Percentiles rank a stretch among this genome's conserved stretches.
phyloP scores from a whole-genome alignment of 2,888 invertebrate species.

The Nomada goodeniana region DNA sequence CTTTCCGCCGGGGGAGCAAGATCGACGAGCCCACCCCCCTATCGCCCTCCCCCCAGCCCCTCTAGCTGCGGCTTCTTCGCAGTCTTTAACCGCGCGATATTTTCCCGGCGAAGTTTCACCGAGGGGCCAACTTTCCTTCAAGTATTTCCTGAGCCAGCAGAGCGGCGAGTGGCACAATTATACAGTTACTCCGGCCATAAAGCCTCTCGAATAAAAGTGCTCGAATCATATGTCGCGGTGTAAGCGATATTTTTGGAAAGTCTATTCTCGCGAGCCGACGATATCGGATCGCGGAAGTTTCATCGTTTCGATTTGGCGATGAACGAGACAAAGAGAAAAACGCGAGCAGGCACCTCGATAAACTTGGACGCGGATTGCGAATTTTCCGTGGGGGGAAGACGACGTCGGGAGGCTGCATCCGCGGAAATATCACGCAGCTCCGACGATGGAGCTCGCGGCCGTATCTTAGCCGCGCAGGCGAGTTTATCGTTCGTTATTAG shows the following conservation, averaged over 20 bases:
- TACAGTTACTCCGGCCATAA: conserved; percentile 58
- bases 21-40: conserved; percentile 30
- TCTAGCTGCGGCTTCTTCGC: conserved; percentile 50
- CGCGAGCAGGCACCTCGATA: background rate
- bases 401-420: conserved; percentile 5
- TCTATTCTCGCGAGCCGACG: conserved; percentile 7
- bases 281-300: background rate
- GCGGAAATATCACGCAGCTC: conserved; percentile 6
- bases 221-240: conserved; percentile 19
- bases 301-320: background rate
- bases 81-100: conserved; percentile 61
- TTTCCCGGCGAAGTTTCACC: conserved; percentile 57
- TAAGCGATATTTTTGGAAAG: conserved; percentile 55
- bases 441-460: background rate
- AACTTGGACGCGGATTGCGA: background rate
- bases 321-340: background rate
- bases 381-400: background rate
- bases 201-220: conserved; percentile 42
- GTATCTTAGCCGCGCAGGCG: conserved; percentile 58
- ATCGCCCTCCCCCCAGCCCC: background rate
- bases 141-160: conserved; percentile 50
- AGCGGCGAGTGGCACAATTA: conserved; percentile 60
- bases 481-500: conserved; percentile 70
- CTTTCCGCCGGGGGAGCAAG: background rate
- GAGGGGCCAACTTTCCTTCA: conserved; percentile 56